Evolutionary conservation across 2,113 vertebrate species (phyloP), one percentile per base, ranked within the genome.

Genomic region (Scophthalmus maximus): DNA sequence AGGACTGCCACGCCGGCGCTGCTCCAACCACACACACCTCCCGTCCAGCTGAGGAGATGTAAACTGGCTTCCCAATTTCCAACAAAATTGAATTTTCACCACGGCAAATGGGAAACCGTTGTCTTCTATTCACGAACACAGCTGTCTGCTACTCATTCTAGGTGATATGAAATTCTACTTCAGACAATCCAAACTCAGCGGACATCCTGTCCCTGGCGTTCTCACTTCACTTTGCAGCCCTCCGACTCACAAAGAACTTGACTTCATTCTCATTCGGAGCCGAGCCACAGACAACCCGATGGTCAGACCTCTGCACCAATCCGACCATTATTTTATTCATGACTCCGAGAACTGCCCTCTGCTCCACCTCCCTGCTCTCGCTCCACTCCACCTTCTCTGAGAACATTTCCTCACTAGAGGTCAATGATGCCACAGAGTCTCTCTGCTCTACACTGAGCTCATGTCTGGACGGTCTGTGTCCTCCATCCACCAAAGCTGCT

Each of bases 401-500:
- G 40, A 17, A 44, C 25, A 62, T 20, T 30, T 47, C 26, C 22
- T 14, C 3, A 6, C 18, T 8, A 30, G 26, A 20, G 59, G 59
- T 62, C 40, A 46, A 20, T 8, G 6, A 47, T 47, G 25, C 38
- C 40, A n/a, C 57, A 3, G 32, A 56, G 30, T 22, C 20, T n/a
- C 17, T 22, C 20, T 10, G 15, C 38, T 61, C 18, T 29, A n/a
- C 57, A 46, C 40, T 29, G 17, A 29, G 8, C 26, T 59, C 22
- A 40, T 38, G 15, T 27, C 23, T 32, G 42, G 23, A 47, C 30
- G 7, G 18, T 46, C 42, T 17, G 26, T 30, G 38, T 60, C 18
- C 40, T 29, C 38, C 25, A 26, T 63, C 27, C 60, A 32, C 40
- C 27, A 32, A 58, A 58, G 30, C 55, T 10, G n/a, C n/a, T 34